phyloP scores from a whole-genome alignment of 2,113 vertebrate genomes.

The Emydocephalus ijimae region DNA sequence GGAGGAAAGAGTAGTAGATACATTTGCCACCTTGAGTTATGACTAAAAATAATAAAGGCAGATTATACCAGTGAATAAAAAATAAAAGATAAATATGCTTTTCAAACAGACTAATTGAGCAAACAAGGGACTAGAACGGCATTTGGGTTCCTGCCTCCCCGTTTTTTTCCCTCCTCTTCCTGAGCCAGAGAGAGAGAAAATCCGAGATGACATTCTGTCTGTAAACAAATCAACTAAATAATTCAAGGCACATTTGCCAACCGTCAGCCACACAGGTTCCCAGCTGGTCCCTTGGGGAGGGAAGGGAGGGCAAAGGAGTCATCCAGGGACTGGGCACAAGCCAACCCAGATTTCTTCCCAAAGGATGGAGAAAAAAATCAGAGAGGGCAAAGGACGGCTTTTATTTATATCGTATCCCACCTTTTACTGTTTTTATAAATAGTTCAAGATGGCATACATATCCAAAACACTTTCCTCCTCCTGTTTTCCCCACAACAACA shows the following conservation, averaged over 20 bases:
- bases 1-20: background rate
- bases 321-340: background rate
- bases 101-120: background rate
- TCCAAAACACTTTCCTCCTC: background rate
- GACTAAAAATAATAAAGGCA: background rate
- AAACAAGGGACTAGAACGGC: background rate
- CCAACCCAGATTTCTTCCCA: background rate
- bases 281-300: accelerated
- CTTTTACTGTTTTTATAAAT: background rate
- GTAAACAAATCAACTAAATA: background rate
- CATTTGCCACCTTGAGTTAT: background rate
- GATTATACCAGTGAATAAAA: background rate
- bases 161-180: background rate
- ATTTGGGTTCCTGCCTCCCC: background rate
- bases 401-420: background rate
- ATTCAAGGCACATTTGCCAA: background rate
- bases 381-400: background rate
- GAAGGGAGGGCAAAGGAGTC: accelerated
- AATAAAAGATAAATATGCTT: background rate
- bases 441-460: background rate
- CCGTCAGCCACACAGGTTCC: background rate
- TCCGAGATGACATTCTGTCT: background rate
- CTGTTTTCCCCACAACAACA: background rate
- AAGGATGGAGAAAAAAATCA: background rate
- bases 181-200: background rate